Evolutionary conservation across 2,888 invertebrate genomes (phyloP).

Genomic region (Ptychoptera albimana): DNA sequence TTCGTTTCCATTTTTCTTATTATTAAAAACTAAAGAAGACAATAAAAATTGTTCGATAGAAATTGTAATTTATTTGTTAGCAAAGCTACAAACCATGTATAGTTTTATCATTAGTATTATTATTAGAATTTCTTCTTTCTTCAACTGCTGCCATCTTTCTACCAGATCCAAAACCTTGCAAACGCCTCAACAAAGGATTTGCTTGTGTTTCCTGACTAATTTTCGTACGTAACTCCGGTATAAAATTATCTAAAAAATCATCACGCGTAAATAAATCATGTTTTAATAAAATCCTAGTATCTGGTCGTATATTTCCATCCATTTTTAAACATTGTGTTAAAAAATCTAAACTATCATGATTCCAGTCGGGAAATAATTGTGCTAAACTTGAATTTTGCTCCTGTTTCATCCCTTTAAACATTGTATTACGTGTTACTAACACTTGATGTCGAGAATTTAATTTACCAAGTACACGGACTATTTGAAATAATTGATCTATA

Average conservation of each 20-base stretch:
- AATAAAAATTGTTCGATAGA: too few relatives aligned
- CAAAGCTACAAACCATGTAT: too few relatives aligned
- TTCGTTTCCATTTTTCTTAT: neutral
- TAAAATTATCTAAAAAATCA: constrained; percentile 46
- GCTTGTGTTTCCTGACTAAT: constrained; percentile 44
- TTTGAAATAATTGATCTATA: constrained; percentile 72
- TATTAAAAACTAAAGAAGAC: too few relatives aligned
- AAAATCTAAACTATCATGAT: constrained; percentile 30
- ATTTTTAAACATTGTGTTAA: constrained; percentile 36
- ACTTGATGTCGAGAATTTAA: constrained; percentile 32
- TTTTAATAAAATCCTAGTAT: constrained; percentile 43
- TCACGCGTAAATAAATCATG: constrained; percentile 51
- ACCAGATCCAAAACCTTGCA: constrained; percentile 15
- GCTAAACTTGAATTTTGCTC: constrained; percentile 20
- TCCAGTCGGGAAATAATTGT: constrained; percentile 31
- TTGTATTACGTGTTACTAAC: constrained; percentile 30
- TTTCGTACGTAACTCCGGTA: constrained; percentile 45
- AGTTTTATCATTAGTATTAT: too few relatives aligned
- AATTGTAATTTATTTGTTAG: too few relatives aligned
- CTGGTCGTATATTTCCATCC: constrained; percentile 47
- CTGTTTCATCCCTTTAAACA: constrained; percentile 29
- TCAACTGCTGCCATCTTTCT: constrained; percentile 6
- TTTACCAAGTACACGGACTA: constrained; percentile 61
- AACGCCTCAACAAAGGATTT: constrained; percentile 32
- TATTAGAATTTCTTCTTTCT: neutral